phyloP scores from a whole-genome alignment of 2,888 invertebrate species.

The Caenorhabditis wallacei region DNA sequence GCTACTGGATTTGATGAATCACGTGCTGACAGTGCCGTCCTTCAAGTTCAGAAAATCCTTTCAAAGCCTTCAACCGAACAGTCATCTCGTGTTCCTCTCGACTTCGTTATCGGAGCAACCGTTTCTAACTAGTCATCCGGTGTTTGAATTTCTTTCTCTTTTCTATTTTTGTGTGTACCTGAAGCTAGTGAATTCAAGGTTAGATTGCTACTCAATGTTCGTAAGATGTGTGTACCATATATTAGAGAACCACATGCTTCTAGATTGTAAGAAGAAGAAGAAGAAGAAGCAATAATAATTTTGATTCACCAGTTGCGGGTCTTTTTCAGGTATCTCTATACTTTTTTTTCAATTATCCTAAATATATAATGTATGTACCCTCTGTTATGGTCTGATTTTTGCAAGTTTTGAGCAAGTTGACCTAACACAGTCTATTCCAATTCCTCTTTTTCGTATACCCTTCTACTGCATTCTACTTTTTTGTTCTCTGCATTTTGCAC shows the following conservation, averaged over 20 bases:
- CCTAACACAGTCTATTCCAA: not conserved
- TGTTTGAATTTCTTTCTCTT: not conserved
- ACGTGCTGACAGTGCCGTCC: constrained; percentile 62
- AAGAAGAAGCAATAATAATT: not conserved
- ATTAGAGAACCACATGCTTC: no score
- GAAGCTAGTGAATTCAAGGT: constrained; percentile 11
- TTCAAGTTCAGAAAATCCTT: constrained; percentile 72
- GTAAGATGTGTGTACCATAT: no score
- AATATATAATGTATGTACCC: constrained; percentile 10
- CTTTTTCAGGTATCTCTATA: constrained; percentile 23
- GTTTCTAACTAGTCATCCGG: not conserved
- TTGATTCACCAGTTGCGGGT: constrained; percentile 13
- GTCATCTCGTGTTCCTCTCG: constrained; percentile 33
- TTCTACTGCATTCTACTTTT: constrained; percentile 12
- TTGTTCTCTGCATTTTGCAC: not conserved
- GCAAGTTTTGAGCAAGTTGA: not conserved
- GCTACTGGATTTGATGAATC: constrained; percentile 54
- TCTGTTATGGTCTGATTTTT: not conserved
- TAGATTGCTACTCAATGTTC: not conserved
- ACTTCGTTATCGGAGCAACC: constrained; percentile 22
- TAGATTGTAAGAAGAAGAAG: not conserved
- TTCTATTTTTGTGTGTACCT: not conserved
- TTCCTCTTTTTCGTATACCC: not conserved
- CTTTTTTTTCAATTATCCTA: not conserved
- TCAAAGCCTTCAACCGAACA: constrained; percentile 61